These are phyloP conservation scores for Morone chrysops DNA, from an alignment of 2,113 vertebrate genomes.

Conservation along the genomic window DNA sequence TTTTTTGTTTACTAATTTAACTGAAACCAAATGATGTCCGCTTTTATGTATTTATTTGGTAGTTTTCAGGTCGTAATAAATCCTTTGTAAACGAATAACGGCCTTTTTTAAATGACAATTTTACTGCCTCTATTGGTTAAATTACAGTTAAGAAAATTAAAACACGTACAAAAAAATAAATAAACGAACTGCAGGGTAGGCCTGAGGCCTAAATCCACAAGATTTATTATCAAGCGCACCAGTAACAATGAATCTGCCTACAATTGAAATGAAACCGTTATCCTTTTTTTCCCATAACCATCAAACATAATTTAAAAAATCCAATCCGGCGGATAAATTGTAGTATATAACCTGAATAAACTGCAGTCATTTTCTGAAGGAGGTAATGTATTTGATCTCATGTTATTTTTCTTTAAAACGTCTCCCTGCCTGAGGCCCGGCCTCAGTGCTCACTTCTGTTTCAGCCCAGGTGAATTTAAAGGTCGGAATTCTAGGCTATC, in stretches of 20 bases:
- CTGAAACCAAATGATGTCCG: neutral
- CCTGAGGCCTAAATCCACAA: neutral
- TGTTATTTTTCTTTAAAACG: neutral
- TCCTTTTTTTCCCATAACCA: neutral
- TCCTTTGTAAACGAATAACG: neutral
- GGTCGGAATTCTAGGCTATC: neutral
- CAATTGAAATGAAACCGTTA: neutral
- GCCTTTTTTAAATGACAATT: neutral
- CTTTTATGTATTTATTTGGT: neutral
- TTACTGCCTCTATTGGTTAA: neutral
- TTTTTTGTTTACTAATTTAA: neutral
- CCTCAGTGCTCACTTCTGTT: neutral
- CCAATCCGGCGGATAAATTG: too few relatives aligned
- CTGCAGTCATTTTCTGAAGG: neutral
- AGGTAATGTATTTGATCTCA: neutral
- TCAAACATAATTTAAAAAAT: neutral
- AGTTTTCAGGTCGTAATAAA: neutral
- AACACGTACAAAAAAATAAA: neutral
- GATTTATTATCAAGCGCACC: conserved; percentile 3
- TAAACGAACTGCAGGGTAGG: neutral
- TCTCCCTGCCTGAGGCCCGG: neutral
- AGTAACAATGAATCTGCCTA: neutral
- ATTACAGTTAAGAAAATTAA: neutral
- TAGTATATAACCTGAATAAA: neutral
- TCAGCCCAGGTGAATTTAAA: neutral